A percentile compares a stretch with the other conserved stretches of the same genome.
These are phyloP conservation scores for Oligia strigilis DNA, from an alignment of 2,888 invertebrate species.

Conservation along the genomic window DNA sequence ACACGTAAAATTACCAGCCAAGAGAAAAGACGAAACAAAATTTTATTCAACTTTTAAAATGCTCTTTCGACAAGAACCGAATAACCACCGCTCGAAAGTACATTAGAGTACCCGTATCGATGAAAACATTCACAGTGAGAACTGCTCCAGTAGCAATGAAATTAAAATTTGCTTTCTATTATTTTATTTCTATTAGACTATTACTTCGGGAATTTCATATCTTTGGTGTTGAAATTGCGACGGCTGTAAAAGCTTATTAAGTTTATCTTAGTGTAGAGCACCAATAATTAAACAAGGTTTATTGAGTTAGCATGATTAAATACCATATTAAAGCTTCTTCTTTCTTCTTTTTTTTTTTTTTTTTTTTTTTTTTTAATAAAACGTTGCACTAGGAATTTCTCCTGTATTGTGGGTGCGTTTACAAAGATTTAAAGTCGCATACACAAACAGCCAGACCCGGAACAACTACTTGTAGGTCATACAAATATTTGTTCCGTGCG, in stretches of 20 bases:
- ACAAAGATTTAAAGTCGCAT: no score
- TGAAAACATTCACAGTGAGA: slow-evolving; percentile 35
- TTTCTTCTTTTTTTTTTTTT: no score
- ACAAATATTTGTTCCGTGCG: no score
- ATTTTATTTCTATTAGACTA: no score
- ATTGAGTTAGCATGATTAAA: not conserved
- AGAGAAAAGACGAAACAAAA: not conserved
- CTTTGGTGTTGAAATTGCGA: not conserved
- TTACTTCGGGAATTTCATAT: slow-evolving; percentile 22
- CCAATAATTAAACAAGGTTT: not conserved
- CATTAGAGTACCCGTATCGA: slow-evolving; percentile 28
- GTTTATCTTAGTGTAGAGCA: not conserved
- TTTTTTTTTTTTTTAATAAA: no score
- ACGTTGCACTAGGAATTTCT: no score
- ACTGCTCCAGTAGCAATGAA: slow-evolving; percentile 41
- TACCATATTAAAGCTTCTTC: no score
- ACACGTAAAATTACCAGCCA: not conserved
- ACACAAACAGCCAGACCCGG: no score
- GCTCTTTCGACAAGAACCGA: slow-evolving; percentile 1
- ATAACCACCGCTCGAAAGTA: slow-evolving; percentile 4
- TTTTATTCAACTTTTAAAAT: not conserved
- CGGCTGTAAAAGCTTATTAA: not conserved
- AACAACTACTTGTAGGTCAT: no score
- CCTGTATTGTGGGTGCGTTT: no score
- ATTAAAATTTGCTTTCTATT: slow-evolving; percentile 53